Evolutionary conservation across 2,888 invertebrate species (phyloP).

Genomic region (Craniophora ligustri): DNA sequence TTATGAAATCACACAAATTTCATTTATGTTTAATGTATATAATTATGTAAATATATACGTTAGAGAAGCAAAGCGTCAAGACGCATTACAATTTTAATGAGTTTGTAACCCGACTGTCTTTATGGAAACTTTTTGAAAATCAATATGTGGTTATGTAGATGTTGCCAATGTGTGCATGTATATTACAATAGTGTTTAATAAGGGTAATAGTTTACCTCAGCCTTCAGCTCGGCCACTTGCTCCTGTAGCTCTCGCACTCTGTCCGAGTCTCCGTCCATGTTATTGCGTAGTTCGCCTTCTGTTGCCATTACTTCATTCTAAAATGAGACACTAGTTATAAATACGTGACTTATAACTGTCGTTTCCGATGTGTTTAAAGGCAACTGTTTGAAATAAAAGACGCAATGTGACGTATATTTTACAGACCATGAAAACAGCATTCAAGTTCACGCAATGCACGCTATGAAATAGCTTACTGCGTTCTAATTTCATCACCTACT

Average conservation of each 20-base stretch:
- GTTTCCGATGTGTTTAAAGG: not conserved
- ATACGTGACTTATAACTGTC: not conserved
- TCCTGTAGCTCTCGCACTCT: conserved; percentile 96
- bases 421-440: too few relatives aligned
- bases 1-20: conserved; percentile 18
- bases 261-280: conserved; percentile 93
- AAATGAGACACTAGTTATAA: conserved; percentile 47
- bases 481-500: too few relatives aligned
- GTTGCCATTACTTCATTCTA: conserved; percentile 98
- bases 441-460: too few relatives aligned
- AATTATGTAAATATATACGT: conserved; percentile 17
- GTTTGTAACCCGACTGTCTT: not conserved
- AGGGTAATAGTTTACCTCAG: conserved; percentile 92
- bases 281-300: conserved; percentile 96
- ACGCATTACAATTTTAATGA: conserved; percentile 15
- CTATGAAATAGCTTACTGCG: too few relatives aligned
- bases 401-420: too few relatives aligned
- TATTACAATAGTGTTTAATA: not conserved
- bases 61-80: conserved; percentile 43
- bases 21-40: conserved; percentile 14
- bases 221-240: conserved; percentile 96
- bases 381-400: not conserved
- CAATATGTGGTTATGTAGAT: not conserved
- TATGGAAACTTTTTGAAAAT: not conserved
- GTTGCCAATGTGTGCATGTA: conserved; percentile 1